Base-by-base conservation (phyloP, 2,113 vertebrate genomes). In the Sciurus niger region DNA sequence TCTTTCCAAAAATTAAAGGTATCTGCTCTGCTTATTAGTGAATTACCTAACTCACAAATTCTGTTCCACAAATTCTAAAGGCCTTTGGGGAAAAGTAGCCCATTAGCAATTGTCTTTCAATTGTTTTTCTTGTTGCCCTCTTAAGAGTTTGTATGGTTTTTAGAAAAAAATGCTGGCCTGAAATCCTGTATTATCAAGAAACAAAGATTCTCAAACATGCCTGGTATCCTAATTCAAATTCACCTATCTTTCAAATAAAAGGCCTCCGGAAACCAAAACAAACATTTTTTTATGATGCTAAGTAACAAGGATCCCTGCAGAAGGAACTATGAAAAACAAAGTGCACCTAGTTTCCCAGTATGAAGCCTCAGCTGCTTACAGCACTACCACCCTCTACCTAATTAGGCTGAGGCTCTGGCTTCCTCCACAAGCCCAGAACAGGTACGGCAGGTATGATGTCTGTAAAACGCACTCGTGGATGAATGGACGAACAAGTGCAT, bases 181-280 rank as follows among this genome's bases (percentile, higher is more conserved):
- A 58, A 96, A 87, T 65, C 95, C 60, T 65, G 5, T 72, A 90
- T 65, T 83, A 60, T 48, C 70, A 90, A 77, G 30, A 93, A 97
- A 84, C 10, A 65, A 84, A 94, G 20, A 77, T 87, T 77, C 37
- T 96, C 37, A 90, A 77, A 65, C 1, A 85, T 18, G 37, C 28
- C 40, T 90, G 78, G 18, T 37, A 89, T 43, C 8, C 55, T 85
- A 84, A 89, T 60, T 90, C 55, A 93, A 43, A 79, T 60, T 80
- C 70, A 80, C 51, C 34, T n/a, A 63, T 32, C 79, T 76, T 83
- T 83, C 58, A 94, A 67, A 48, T 88, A 72, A 91, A 92, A 88
- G 22, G 65, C 48, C 43, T 78, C 55, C 40, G 48, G 18, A 16
- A 84, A 84, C 8, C 65, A 78, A 94, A 94, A 72, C 34, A 78